Evolutionary conservation across 2,113 vertebrate species (phyloP).

Genomic region (Tachuris rubrigastra): DNA sequence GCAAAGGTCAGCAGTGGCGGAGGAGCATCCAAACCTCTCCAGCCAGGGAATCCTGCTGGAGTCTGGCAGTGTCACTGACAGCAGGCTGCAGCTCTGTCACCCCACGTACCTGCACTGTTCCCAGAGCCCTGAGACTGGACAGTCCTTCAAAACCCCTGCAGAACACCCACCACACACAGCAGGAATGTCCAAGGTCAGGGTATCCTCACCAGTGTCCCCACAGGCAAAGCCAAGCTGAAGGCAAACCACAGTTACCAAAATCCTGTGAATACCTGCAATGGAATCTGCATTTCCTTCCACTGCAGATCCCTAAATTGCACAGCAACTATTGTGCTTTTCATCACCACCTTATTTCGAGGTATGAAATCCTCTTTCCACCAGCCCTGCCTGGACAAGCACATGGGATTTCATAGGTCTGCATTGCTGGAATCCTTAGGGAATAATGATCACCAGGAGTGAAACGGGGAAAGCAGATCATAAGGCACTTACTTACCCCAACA

Average conservation of each 20-base stretch:
- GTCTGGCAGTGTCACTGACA: background rate
- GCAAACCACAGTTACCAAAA: background rate
- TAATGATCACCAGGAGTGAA: fast-evolving
- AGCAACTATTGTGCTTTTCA: background rate
- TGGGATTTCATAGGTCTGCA: fast-evolving
- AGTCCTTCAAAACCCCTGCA: background rate
- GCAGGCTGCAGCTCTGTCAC: background rate
- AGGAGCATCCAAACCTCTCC: fast-evolving
- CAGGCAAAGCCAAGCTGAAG: background rate
- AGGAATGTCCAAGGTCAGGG: background rate
- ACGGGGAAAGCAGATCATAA: fast-evolving
- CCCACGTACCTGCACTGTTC: fast-evolving
- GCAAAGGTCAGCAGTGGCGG: fast-evolving
- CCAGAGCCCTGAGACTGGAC: background rate
- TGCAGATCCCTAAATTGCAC: fast-evolving
- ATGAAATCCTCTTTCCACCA: background rate
- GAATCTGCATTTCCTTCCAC: background rate
- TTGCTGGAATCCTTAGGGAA: background rate
- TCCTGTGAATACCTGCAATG: fast-evolving
- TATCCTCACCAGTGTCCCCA: fast-evolving
- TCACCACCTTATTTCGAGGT: fast-evolving
- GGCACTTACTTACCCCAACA: background rate
- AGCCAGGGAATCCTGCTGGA: background rate
- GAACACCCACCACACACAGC: background rate
- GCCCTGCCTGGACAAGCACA: background rate